phyloP scores from a whole-genome alignment of 2,797 vertebrate species.

The Balearica regulorum region DNA sequence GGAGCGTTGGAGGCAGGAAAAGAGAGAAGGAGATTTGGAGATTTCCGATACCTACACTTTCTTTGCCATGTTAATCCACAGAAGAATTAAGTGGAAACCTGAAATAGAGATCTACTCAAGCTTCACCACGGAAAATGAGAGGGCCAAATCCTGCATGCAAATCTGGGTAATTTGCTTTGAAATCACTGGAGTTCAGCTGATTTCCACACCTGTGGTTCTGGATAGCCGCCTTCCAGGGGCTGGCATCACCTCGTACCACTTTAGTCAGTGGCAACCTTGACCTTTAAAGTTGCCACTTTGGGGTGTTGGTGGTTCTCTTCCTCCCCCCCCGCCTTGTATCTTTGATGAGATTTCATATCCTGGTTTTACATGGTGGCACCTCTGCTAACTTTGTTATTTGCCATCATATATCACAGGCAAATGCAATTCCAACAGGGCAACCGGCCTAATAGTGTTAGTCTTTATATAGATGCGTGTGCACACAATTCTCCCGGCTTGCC shows the following conservation, averaged over 20 bases:
- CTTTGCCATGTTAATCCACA: neutral
- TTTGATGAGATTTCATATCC: conserved; percentile 64
- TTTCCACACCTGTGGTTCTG: neutral
- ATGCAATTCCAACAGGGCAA: conserved; percentile 70
- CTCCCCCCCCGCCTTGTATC: neutral
- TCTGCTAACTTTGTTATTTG: conserved; percentile 70
- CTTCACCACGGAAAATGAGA: neutral
- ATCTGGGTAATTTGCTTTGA: neutral
- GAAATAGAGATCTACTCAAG: neutral
- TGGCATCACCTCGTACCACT: neutral
- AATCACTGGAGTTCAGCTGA: neutral
- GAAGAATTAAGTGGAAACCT: conserved; percentile 1
- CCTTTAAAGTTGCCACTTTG: neutral
- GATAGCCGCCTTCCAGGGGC: neutral
- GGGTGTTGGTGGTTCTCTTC: no score
- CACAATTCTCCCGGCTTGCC: conserved; percentile 56
- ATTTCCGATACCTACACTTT: neutral
- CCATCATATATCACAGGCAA: conserved; percentile 74
- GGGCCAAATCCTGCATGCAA: neutral
- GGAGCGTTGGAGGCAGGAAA: neutral
- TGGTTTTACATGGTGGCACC: conserved; percentile 64
- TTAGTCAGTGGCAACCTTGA: neutral
- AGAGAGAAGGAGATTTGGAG: neutral
- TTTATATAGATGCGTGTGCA: conserved; percentile 27
- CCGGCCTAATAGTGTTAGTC: conserved; percentile 63